Evolutionary conservation across 2,888 invertebrate genomes (phyloP).

Genomic region (Salpingus planirostris): DNA sequence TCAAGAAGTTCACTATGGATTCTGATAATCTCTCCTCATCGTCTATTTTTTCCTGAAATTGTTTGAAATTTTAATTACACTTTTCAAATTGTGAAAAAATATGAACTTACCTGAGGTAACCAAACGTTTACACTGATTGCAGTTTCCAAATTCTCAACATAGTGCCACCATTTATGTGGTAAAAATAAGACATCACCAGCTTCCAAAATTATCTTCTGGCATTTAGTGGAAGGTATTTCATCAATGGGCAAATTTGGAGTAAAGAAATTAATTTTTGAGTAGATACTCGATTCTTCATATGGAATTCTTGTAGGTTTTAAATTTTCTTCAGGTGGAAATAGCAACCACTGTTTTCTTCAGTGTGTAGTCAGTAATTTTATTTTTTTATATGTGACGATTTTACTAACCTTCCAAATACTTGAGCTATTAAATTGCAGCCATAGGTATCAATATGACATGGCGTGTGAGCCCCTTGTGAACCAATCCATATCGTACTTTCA

Average conservation of each 20-base stretch:
- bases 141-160: slow-evolving; percentile 76
- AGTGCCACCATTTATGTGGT: slow-evolving; percentile 96
- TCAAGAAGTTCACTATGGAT: slow-evolving; percentile 57
- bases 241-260: slow-evolving; percentile 46
- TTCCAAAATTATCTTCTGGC: slow-evolving; percentile 53
- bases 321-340: slow-evolving; percentile 73
- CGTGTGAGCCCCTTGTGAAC: slow-evolving; percentile 79
- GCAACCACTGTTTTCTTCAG: slow-evolving; percentile 80
- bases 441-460: slow-evolving; percentile 93
- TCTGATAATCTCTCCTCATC: slow-evolving; percentile 51
- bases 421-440: slow-evolving; percentile 86
- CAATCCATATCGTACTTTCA: slow-evolving; percentile 82
- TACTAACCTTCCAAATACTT: slow-evolving; percentile 78
- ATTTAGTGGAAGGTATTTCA: slow-evolving; percentile 37
- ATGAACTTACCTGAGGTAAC: slow-evolving; percentile 71
- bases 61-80: too few species aligned
- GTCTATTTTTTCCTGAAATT: slow-evolving; percentile 39
- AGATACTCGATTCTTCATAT: slow-evolving; percentile 94
- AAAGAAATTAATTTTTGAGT: slow-evolving; percentile 74
- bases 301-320: slow-evolving; percentile 79
- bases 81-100: too few species aligned
- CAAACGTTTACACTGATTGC: slow-evolving; percentile 58
- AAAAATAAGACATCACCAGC: slow-evolving; percentile 85
- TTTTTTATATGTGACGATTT: slow-evolving; percentile 1
- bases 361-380: too few species aligned